Evolutionary conservation across 2,888 invertebrate species (phyloP).

Genomic region (Podabrus alpinus): DNA sequence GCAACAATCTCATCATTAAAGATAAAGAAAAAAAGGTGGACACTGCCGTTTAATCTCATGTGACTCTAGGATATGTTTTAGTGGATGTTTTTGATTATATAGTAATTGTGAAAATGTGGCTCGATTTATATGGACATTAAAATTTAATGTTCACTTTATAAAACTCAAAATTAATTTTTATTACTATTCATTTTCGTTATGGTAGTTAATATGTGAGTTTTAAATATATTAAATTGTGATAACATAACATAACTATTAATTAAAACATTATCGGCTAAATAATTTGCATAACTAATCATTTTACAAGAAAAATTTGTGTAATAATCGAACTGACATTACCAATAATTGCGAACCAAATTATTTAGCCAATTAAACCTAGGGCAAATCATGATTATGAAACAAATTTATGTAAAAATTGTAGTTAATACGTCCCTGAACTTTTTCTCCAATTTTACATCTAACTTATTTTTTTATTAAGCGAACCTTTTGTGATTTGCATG

Average conservation of each 20-base stretch:
- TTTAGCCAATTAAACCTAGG: neutral
- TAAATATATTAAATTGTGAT: slow-evolving; percentile 4
- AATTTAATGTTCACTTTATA: neutral
- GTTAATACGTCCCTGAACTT: neutral
- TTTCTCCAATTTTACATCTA: neutral
- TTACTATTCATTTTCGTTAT: neutral
- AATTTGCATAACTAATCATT: neutral
- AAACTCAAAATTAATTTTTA: neutral
- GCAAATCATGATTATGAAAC: neutral
- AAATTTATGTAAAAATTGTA: neutral
- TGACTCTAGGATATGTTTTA: slow-evolving; percentile 15
- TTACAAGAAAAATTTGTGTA: neutral
- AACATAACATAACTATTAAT: slow-evolving; percentile 1
- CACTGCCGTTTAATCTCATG: slow-evolving; percentile 59
- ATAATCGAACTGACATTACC: neutral
- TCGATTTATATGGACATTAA: neutral
- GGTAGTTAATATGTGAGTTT: neutral
- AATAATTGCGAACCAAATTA: neutral
- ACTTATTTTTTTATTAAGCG: neutral
- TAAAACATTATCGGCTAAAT: neutral
- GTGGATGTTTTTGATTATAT: slow-evolving; percentile 24
- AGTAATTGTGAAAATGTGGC: slow-evolving; percentile 11
- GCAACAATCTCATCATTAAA: slow-evolving; percentile 60
- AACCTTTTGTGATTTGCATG: neutral
- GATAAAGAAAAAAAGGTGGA: slow-evolving; percentile 63